Conservation (phyloP, 2,113 vertebrate genomes). For the Symphodus melops region DNA sequence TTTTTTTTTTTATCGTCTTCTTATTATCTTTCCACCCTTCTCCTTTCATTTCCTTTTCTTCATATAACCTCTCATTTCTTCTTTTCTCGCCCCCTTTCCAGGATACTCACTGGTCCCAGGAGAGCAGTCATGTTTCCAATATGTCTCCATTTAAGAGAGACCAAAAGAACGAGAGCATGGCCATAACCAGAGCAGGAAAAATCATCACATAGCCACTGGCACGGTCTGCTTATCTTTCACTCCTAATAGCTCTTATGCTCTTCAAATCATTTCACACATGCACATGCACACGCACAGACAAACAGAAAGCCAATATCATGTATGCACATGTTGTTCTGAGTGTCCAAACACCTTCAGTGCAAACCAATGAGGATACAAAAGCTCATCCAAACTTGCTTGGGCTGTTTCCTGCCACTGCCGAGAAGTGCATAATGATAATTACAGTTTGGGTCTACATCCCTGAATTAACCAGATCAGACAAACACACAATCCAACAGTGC, state of each 20-base stretch:
- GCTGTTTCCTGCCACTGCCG: constrained; percentile 75
- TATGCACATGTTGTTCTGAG: constrained; percentile 67
- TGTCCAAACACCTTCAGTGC: constrained; percentile 62
- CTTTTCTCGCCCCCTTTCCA: constrained; percentile 37
- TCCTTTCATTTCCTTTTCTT: constrained; percentile 39
- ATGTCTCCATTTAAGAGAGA: constrained; percentile 71
- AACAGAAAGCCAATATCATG: constrained; percentile 44
- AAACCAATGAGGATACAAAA: constrained; percentile 48
- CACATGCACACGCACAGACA: background rate
- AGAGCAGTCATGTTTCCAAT: constrained; percentile 67
- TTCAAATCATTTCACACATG: background rate
- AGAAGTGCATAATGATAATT: constrained; percentile 83
- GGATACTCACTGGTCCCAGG: constrained; percentile 50
- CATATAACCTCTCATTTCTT: constrained; percentile 30
- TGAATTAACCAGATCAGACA: constrained; percentile 75
- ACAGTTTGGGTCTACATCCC: constrained; percentile 76
- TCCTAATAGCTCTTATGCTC: constrained; percentile 59
- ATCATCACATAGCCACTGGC: constrained; percentile 67
- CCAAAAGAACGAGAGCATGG: constrained; percentile 56
- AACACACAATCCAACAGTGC: constrained; percentile 60
- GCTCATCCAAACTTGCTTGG: constrained; percentile 75
- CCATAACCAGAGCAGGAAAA: constrained; percentile 71
- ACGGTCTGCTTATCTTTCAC: constrained; percentile 71
- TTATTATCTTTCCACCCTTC: constrained; percentile 33
- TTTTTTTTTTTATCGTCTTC: constrained; percentile 31